Evolutionary conservation across 2,888 invertebrate genomes (phyloP), one percentile per base, ranked within the genome.

Genomic region (Temnothorax rugatulus): DNA sequence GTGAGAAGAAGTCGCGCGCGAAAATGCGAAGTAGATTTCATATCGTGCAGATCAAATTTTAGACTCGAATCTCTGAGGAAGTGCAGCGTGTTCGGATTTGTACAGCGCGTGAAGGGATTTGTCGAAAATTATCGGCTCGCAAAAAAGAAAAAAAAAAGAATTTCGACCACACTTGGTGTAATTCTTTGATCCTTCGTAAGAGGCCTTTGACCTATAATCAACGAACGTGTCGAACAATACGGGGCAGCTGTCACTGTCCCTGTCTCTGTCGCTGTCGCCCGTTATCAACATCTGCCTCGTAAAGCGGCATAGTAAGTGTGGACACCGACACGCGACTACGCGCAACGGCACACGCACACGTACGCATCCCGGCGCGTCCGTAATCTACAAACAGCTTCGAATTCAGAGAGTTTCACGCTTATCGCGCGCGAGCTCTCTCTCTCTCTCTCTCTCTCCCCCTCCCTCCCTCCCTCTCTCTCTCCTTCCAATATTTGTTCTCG

Each of bases 281-380:
- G 89, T 93, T 93, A 93, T 93, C 93, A 93, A 90, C 93, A 93
- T 93, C 93, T 93, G 93, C 91, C 89, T 92, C 90, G 93, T 91
- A 93, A 90, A 93, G 90, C 90, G 69, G 82, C 86, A 87, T 83
- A 87, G 79, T 84, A 86, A 86, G 86, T 82, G 85, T 86, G 47
- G 76, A 76, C 86, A 66, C 82, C 81, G 66, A 75, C 69, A 59
- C 84, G 57, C 83, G 73, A 13, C 74, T 68, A 57, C 47, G 34
- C 75, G 61, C 38, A 38, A 61, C 29, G 29, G 63, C 61, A 18
- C 76, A 52, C 64, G 52, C 52, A 57, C 76, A 76, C 68, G 52
- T 21, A 50, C 77, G 69, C n/a, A 57, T 61, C 34, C n/a, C 34
- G 34, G 8, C 54, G 73, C 89, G 75, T 81, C 83, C 87, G 84